phyloP scores from a whole-genome alignment of 2,888 invertebrate genomes.

The Celastrina argiolus region DNA sequence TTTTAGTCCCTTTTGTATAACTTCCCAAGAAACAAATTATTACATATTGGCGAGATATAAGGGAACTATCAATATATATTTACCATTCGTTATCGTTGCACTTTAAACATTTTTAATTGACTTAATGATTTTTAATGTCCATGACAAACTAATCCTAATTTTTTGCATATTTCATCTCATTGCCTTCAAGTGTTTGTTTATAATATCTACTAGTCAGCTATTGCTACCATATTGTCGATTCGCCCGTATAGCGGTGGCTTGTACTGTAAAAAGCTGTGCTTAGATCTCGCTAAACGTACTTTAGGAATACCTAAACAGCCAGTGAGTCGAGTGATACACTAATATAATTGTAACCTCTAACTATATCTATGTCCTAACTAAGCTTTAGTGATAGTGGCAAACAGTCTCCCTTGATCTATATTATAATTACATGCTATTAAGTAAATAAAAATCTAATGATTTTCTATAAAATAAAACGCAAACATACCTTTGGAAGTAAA shows the following conservation, averaged over 20 bases:
- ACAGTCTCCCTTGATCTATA: conserved; percentile 35
- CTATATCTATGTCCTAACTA: conserved; percentile 28
- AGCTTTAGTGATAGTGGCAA: conserved; percentile 28
- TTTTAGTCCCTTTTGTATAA: neutral
- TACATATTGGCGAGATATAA: neutral
- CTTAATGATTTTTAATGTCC: conserved; percentile 23
- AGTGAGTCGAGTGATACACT: conserved; percentile 23
- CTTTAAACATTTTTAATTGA: neutral
- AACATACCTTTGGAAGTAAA: conserved; percentile 41
- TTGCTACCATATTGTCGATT: conserved; percentile 62
- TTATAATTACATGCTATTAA: conserved; percentile 31
- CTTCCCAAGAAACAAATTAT: neutral
- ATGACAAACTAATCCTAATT: conserved; percentile 36
- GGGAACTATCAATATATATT: neutral
- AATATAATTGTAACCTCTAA: conserved; percentile 26
- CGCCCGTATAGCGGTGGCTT: conserved; percentile 45
- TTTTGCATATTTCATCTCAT: conserved; percentile 40
- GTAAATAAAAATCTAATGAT: conserved; percentile 38
- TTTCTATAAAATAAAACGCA: conserved; percentile 40
- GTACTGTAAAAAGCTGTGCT: conserved; percentile 42
- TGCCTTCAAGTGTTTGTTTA: conserved; percentile 45
- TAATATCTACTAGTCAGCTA: conserved; percentile 38
- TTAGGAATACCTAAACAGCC: conserved; percentile 24
- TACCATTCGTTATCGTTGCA: neutral
- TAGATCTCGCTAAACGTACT: conserved; percentile 25